Base-by-base conservation (phyloP, 2,888 invertebrate genomes). In the Trachelus iudaicus region DNA sequence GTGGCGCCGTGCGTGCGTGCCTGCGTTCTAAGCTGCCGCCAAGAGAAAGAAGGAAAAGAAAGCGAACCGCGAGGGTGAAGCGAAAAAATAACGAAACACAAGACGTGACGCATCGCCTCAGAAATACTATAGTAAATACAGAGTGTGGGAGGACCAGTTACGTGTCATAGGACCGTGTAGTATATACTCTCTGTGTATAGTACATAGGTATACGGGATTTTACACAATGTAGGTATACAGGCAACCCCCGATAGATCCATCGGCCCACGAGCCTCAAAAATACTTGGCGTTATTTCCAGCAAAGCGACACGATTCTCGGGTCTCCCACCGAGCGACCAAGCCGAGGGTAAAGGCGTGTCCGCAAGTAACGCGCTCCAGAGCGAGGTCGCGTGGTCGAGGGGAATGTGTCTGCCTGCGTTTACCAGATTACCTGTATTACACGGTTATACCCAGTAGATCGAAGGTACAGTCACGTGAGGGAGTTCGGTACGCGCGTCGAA, bases 401-500 rank as follows among this genome's bases (percentile, higher is more conserved):
- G 56, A 56, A 56, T 23, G 56, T 56, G 56, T 9, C 56, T 56
- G 23, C 6, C 56, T 56, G 2, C 56, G 56, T 56, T 56, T 9
- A 23, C 23, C 56, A 56, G 23, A 23, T 56, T 56, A 56, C 23
- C 56, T 56, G 23, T 56, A 56, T 9, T 56, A 9, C 56, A 56
- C 23, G 23, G 23, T 23, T 23, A 23, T 9, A 23, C 56, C 56
- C 56, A 2, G 9, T 56, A 56, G 75, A 75, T 75, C 69, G 75
- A 34, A 69, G 34, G 69, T 75, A 75, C 33, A 68, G 56, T 34
- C 34, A 75, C 34, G n/a, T 15, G 4, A 31, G 75, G 78, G 77
- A 81, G 77, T 77, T 80, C 79, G 78, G 75, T 71, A 37, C 73
- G 77, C 76, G 75, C 69, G 13, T 31, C 78, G 71, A 11, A 35